phyloP scores from a whole-genome alignment of 1,140 invertebrate species.

The Gonatopus flavifemur region DNA sequence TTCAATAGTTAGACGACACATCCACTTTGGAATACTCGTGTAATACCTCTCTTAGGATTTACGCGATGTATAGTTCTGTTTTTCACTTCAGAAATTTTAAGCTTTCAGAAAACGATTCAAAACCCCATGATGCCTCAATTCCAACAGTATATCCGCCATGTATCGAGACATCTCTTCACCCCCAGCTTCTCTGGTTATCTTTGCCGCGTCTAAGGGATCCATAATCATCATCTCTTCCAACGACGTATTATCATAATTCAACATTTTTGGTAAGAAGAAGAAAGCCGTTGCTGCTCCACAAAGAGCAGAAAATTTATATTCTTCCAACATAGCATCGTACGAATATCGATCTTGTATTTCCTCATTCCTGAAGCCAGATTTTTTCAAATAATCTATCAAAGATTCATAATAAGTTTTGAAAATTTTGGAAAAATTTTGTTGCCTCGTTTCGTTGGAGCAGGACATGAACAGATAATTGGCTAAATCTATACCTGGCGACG shows the following conservation, averaged over 20 bases:
- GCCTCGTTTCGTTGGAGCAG: slow-evolving; percentile 21
- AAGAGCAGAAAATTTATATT: slow-evolving; percentile 35
- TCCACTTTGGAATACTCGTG: too few relatives aligned
- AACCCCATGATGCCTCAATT: slow-evolving; percentile 20
- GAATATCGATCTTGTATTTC: slow-evolving; percentile 20
- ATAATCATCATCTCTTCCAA: slow-evolving; percentile 8
- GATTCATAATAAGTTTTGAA: slow-evolving; percentile 39
- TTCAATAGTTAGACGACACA: too few relatives aligned
- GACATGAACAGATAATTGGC: slow-evolving; percentile 47
- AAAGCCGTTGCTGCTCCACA: slow-evolving; percentile 36
- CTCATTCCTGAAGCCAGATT: slow-evolving; percentile 16
- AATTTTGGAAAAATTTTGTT: slow-evolving; percentile 31
- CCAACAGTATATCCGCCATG: slow-evolving; percentile 28
- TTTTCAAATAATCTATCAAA: slow-evolving; percentile 16
- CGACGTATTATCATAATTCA: neutral
- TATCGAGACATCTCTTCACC: slow-evolving; percentile 20
- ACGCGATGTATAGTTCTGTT: too few relatives aligned
- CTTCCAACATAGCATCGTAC: slow-evolving; percentile 30
- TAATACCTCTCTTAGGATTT: too few relatives aligned
- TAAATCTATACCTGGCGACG: slow-evolving; percentile 46
- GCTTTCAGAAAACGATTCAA: slow-evolving; percentile 16
- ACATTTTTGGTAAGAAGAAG: slow-evolving; percentile 41
- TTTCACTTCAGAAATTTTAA: too few relatives aligned
- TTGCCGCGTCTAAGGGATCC: neutral
- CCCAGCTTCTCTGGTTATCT: slow-evolving; percentile 3